These are phyloP conservation scores for Megalops cyprinoides DNA, from an alignment of 2,797 vertebrate species.

Conservation along the genomic window DNA sequence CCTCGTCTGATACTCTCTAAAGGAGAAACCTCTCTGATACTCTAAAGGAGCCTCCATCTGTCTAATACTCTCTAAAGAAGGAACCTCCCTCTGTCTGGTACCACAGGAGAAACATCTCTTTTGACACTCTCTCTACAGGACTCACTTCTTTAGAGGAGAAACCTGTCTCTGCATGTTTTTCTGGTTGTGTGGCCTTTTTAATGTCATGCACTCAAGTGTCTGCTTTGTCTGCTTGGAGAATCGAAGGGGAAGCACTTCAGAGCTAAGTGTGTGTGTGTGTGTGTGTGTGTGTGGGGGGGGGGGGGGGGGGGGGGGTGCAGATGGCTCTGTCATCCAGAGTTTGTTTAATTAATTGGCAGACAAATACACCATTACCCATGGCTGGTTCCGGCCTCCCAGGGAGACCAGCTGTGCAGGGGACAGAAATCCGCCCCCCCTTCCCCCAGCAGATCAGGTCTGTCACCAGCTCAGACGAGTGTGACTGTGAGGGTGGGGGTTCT, in stretches of 20 bases:
- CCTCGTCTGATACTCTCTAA: too few species aligned
- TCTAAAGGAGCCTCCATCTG: too few species aligned
- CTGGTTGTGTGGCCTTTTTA: too few species aligned
- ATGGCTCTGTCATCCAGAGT: constrained; percentile 63
- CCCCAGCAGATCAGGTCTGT: constrained; percentile 66
- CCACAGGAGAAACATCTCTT: too few species aligned
- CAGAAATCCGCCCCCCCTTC: constrained; percentile 9
- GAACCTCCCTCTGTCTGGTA: too few species aligned
- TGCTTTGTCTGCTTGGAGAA: neutral
- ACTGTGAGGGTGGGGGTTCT: constrained; percentile 49
- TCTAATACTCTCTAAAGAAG: too few species aligned
- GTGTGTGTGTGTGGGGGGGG: constrained; percentile 40
- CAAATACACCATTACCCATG: constrained; percentile 49
- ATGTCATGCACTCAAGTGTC: too few species aligned
- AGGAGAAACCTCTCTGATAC: too few species aligned
- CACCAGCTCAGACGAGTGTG: constrained; percentile 77
- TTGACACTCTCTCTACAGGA: too few species aligned
- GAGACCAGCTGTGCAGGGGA: constrained; percentile 80
- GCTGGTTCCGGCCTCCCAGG: constrained; percentile 58
- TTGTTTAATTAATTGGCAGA: constrained; percentile 71
- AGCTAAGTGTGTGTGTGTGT: too few species aligned
- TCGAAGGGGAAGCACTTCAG: neutral
- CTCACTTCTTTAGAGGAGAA: too few species aligned
- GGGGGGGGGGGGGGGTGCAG: constrained; percentile 31
- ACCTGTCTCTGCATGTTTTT: too few species aligned